A percentile compares a stretch with the other conserved stretches of the same genome.
Conservation (phyloP, 2,888 invertebrate genomes). For the Candidula unifasciata region DNA sequence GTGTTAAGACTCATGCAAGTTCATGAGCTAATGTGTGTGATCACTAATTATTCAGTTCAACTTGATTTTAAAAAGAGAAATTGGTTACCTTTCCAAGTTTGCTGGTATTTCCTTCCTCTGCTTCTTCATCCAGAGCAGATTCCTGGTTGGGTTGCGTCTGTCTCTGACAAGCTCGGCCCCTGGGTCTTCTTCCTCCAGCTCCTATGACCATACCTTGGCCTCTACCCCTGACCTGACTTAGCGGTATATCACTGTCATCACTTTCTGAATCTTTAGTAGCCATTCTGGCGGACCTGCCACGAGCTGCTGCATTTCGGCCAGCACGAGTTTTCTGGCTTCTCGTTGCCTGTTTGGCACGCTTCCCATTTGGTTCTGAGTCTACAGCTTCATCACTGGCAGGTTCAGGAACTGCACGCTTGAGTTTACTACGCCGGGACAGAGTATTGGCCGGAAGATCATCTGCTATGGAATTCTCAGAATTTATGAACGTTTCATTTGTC, state of each 20-base stretch:
- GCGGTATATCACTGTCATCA: constrained; percentile 51
- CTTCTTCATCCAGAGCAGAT: constrained; percentile 12
- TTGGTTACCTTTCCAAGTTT: constrained; percentile 44
- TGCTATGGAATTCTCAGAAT: background rate
- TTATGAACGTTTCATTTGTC: background rate
- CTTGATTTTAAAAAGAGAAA: background rate
- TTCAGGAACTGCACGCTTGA: constrained; percentile 52
- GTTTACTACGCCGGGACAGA: constrained; percentile 17
- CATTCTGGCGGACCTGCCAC: constrained; percentile 25
- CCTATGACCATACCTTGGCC: background rate
- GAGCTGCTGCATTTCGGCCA: constrained; percentile 45
- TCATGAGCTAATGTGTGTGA: too few species aligned
- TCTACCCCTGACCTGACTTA: constrained; percentile 32
- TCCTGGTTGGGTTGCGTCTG: background rate
- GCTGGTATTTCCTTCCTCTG: constrained; percentile 4
- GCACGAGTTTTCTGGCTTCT: constrained; percentile 39
- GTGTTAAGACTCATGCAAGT: too few species aligned
- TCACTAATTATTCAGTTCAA: too few species aligned
- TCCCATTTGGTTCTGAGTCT: constrained; percentile 52
- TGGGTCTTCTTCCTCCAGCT: background rate
- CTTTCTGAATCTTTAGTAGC: constrained; percentile 25
- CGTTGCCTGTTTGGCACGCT: constrained; percentile 47
- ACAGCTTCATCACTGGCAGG: constrained; percentile 47
- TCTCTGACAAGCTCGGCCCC: background rate
- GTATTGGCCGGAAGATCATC: background rate